These are phyloP conservation scores for Lanius ludovicianus DNA, from an alignment of 2,113 vertebrate species.

Conservation along the genomic window DNA sequence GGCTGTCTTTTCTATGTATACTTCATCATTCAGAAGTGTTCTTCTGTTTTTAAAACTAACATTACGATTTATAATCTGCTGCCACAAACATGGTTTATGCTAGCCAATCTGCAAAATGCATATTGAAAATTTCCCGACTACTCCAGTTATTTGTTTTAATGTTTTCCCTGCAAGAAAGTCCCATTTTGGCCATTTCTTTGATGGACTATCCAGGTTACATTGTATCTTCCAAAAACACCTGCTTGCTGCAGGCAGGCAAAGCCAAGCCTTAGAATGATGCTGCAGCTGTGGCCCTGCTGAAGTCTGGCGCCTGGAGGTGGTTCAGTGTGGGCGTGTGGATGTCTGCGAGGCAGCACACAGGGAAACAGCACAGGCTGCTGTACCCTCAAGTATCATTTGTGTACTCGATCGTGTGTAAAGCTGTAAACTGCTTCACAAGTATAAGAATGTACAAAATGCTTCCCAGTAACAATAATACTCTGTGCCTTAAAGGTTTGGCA, in stretches of 20 bases:
- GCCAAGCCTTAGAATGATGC: neutral
- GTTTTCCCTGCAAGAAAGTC: neutral
- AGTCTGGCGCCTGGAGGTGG: neutral
- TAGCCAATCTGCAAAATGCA: neutral
- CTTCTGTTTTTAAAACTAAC: neutral
- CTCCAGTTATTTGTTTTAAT: neutral
- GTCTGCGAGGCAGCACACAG: neutral
- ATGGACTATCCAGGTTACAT: neutral
- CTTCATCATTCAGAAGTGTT: neutral
- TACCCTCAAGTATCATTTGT: neutral
- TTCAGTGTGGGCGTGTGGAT: accelerated
- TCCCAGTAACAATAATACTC: neutral
- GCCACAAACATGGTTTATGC: neutral
- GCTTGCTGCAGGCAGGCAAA: neutral
- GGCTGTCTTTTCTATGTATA: neutral
- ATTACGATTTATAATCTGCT: neutral
- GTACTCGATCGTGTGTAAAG: neutral
- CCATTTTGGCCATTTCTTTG: neutral
- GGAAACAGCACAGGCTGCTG: neutral
- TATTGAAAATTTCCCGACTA: neutral
- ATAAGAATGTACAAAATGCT: neutral
- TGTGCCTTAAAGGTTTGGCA: neutral
- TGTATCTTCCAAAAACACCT: slow-evolving; percentile 15
- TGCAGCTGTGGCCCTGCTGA: neutral
- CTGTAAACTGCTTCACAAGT: neutral